phyloP scores from a whole-genome alignment of 2,113 vertebrate species.

The Gambusia holbrooki region DNA sequence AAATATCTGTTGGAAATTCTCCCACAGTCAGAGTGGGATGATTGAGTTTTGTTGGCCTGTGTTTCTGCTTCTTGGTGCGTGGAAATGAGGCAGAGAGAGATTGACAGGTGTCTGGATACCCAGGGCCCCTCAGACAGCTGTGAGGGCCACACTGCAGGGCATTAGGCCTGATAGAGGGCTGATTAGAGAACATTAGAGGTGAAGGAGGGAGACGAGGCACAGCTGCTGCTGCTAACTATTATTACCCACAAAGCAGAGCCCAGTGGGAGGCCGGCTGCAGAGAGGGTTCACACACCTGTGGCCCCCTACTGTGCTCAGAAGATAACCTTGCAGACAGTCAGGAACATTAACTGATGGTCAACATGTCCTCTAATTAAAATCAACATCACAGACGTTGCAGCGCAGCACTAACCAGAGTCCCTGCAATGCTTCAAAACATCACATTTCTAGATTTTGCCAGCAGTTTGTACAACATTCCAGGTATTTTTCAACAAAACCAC shows the following conservation, averaged over 20 bases:
- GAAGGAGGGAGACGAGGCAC: conserved; percentile 64
- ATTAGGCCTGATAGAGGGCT: conserved; percentile 82
- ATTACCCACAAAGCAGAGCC: conserved; percentile 80
- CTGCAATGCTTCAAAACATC: no score
- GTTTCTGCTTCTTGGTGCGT: conserved; percentile 15
- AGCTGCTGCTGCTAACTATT: conserved; percentile 80
- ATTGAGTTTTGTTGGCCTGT: background rate
- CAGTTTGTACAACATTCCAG: no score
- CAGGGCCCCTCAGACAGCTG: conserved; percentile 77
- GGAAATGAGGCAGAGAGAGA: conserved; percentile 49
- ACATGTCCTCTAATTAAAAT: background rate
- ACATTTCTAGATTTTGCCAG: no score
- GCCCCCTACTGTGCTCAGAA: conserved; percentile 68
- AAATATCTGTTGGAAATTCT: background rate
- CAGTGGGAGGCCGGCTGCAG: conserved; percentile 47
- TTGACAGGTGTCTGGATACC: conserved; percentile 77
- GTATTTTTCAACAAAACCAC: no score
- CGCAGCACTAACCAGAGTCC: background rate
- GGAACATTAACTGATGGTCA: conserved; percentile 37
- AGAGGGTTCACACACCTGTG: conserved; percentile 79
- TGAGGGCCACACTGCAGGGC: conserved; percentile 78
- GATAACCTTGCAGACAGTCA: conserved; percentile 32
- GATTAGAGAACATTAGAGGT: conserved; percentile 85
- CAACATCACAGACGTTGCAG: background rate
- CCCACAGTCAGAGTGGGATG: background rate